Percentiles rank a stretch among this genome's conserved stretches.
These are phyloP conservation scores for Plagodis pulveraria DNA, from an alignment of 2,888 invertebrate species.

Conservation along the genomic window DNA sequence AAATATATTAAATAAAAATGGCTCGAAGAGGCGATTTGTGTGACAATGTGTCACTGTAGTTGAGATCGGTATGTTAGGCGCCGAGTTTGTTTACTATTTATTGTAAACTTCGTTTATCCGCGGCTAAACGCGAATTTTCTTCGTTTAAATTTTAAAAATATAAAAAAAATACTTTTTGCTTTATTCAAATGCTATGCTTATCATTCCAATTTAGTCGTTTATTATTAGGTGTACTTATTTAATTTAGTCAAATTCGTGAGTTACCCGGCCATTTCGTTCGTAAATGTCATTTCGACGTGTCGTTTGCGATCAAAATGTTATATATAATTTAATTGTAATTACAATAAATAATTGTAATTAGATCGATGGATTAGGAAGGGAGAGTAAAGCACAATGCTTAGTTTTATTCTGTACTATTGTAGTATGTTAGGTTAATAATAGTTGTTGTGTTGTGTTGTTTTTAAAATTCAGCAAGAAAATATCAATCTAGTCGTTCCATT, in stretches of 20 bases:
- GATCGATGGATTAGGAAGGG: constrained; percentile 44
- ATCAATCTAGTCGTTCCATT: constrained; percentile 63
- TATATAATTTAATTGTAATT: constrained; percentile 43
- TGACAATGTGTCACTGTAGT: constrained; percentile 46
- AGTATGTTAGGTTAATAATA: constrained; percentile 70
- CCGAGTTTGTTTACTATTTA: constrained; percentile 75
- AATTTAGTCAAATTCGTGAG: constrained; percentile 75
- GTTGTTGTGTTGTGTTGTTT: constrained; percentile 80
- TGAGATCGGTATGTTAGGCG: constrained; percentile 39
- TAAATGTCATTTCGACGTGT: constrained; percentile 42
- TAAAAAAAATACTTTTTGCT: constrained; percentile 54
- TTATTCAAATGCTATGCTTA: constrained; percentile 68
- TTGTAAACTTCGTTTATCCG: constrained; percentile 76
- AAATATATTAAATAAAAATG: constrained; percentile 78
- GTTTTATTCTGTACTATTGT: constrained; percentile 57
- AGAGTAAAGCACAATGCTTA: constrained; percentile 74
- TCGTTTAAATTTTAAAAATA: constrained; percentile 44
- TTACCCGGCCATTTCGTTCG: constrained; percentile 53
- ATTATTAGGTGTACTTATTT: constrained; percentile 72
- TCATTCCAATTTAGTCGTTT: constrained; percentile 71
- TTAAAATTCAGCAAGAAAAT: constrained; percentile 60
- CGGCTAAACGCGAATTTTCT: constrained; percentile 47
- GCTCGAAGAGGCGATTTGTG: constrained; percentile 70
- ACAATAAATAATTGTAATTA: constrained; percentile 42
- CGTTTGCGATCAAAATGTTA: constrained; percentile 30